Conservation (phyloP, 2,113 vertebrate genomes). For the Anser cygnoides region DNA sequence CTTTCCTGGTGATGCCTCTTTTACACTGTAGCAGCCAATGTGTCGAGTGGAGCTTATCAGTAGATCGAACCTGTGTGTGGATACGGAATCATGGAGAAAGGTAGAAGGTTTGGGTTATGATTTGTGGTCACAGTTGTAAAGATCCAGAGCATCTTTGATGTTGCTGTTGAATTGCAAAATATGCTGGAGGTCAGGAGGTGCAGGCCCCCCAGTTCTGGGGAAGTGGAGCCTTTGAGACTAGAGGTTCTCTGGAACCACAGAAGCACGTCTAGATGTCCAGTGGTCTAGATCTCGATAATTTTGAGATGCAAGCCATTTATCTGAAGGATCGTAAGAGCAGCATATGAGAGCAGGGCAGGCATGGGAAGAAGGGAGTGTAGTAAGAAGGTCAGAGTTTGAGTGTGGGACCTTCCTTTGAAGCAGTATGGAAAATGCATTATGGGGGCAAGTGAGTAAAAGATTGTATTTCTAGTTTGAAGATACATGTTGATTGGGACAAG, state of each 20-base stretch:
- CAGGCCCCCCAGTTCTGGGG: neutral
- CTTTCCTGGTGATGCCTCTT: neutral
- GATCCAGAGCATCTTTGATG: neutral
- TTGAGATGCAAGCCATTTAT: neutral
- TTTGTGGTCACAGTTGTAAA: neutral
- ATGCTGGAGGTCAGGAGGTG: neutral
- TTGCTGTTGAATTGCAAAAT: neutral
- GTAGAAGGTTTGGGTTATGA: neutral
- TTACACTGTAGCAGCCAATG: neutral
- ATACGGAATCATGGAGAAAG: neutral
- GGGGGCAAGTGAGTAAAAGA: neutral
- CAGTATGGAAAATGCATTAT: neutral
- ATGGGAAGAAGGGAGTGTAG: neutral
- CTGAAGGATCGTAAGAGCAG: neutral
- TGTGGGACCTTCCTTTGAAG: neutral
- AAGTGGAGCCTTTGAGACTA: neutral
- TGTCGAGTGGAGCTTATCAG: neutral
- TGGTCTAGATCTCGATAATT: neutral
- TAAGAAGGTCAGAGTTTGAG: neutral
- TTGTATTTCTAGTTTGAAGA: neutral
- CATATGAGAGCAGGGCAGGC: neutral
- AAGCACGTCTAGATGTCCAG: neutral
- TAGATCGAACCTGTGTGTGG: neutral
- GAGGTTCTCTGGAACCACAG: neutral
- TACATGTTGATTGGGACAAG: neutral